Percentiles rank a stretch among this genome's conserved stretches.
These are phyloP conservation scores for Gisinianus flammeolus DNA, from an alignment of 2,888 invertebrate species.

Conservation along the genomic window DNA sequence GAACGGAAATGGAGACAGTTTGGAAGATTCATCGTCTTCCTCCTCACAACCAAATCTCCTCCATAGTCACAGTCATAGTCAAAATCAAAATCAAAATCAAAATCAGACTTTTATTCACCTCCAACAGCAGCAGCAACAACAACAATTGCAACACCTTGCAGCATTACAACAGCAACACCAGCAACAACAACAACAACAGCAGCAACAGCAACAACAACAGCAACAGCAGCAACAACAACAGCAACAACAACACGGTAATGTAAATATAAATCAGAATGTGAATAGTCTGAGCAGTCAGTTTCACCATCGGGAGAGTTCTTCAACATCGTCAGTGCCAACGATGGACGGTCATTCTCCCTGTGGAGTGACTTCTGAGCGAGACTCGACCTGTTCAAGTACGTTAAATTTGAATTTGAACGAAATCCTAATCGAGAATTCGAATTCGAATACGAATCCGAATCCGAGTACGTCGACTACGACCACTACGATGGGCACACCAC, in stretches of 20 bases:
- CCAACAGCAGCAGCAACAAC: conserved; percentile 7
- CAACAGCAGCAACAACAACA: background rate
- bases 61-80: background rate
- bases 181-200: background rate
- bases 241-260: background rate
- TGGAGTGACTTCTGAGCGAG: background rate
- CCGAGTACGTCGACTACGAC: too few species aligned
- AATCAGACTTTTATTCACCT: conserved; percentile 5
- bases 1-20: conserved; percentile 41
- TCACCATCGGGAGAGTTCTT: conserved; percentile 15
- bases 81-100: background rate
- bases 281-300: background rate
- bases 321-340: conserved; percentile 27
- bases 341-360: conserved; percentile 29
- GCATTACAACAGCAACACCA: background rate
- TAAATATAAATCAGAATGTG: background rate
- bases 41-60: background rate
- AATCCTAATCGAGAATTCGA: conserved; percentile 24
- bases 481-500: conserved; percentile 18
- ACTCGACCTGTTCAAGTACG: conserved; percentile 17
- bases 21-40: conserved; percentile 26
- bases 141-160: too few species aligned
- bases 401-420: too few species aligned
- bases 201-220: background rate
- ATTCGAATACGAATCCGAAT: too few species aligned